Percentiles rank a stretch among this genome's conserved stretches.
These are phyloP conservation scores for Auanema freiburgensis DNA, from an alignment of 2,888 invertebrate genomes.

Conservation along the genomic window DNA sequence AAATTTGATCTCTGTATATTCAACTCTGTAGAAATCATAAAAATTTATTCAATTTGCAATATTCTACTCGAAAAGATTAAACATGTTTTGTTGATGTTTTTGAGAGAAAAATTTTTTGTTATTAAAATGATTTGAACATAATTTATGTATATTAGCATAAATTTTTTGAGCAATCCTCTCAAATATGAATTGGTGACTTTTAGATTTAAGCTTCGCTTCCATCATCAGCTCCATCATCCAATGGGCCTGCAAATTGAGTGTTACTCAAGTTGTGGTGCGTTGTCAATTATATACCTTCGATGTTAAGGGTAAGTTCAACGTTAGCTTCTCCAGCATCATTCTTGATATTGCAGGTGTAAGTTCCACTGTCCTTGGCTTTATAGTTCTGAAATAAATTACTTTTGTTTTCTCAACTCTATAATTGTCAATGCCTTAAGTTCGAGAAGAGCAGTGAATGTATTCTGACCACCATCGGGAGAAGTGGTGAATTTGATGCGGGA, in stretches of 20 bases:
- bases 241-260: slow-evolving; percentile 51
- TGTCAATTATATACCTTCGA: slow-evolving; percentile 77
- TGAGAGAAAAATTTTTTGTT: too few relatives aligned
- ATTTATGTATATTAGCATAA: too few relatives aligned
- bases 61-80: too few relatives aligned
- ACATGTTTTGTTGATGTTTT: too few relatives aligned
- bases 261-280: neutral
- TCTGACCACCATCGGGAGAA: slow-evolving; percentile 53
- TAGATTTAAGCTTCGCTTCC: slow-evolving; percentile 57
- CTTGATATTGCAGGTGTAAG: slow-evolving; percentile 97
- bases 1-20: too few relatives aligned
- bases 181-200: neutral
- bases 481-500: slow-evolving; percentile 63
- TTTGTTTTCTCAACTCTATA: neutral
- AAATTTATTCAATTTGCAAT: too few relatives aligned
- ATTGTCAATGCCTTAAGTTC: slow-evolving; percentile 62
- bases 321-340: slow-evolving; percentile 94
- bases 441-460: slow-evolving; percentile 60
- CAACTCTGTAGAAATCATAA: too few relatives aligned
- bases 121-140: too few relatives aligned
- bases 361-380: slow-evolving; percentile 71
- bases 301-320: slow-evolving; percentile 93
- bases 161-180: too few relatives aligned
- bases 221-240: slow-evolving; percentile 61
- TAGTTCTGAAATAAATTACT: slow-evolving; percentile 58